Percentiles rank a stretch among this genome's conserved stretches.
Conservation (phyloP, 2,797 vertebrate genomes). For the Scolopax rusticola region DNA sequence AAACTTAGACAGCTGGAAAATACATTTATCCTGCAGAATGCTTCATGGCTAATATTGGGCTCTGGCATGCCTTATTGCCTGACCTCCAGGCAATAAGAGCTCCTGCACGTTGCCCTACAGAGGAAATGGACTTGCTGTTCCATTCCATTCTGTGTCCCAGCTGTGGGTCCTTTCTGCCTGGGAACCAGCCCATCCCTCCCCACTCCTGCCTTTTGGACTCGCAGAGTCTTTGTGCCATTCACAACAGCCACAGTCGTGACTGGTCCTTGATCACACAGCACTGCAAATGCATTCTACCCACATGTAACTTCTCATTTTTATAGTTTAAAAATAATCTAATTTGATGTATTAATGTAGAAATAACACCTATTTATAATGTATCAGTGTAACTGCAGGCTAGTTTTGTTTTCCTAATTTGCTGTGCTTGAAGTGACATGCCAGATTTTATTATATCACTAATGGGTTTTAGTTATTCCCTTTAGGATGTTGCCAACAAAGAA, state of each 20-base stretch:
- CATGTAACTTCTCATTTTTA: constrained; percentile 33
- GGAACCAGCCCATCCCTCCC: not conserved
- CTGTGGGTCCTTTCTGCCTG: not conserved
- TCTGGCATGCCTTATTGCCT: not conserved
- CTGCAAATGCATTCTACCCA: not conserved
- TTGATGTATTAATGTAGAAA: constrained; percentile 35
- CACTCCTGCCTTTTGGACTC: not conserved
- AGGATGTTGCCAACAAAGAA: constrained; percentile 35
- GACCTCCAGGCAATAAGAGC: not conserved
- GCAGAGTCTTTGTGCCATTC: not conserved
- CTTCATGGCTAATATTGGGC: constrained; percentile 3
- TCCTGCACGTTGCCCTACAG: not conserved
- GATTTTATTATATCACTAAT: constrained; percentile 53
- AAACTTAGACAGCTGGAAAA: constrained; percentile 63
- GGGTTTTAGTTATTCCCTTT: constrained; percentile 51
- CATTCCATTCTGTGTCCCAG: not conserved
- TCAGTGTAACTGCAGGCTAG: constrained; percentile 52
- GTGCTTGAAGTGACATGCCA: constrained; percentile 46
- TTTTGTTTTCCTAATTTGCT: constrained; percentile 63
- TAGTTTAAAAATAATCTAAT: not conserved
- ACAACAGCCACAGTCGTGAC: not conserved
- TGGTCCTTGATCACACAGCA: not conserved
- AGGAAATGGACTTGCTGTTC: not conserved
- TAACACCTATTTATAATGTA: constrained; percentile 67
- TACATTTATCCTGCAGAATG: constrained; percentile 45